phyloP scores from a whole-genome alignment of 2,888 invertebrate genomes.

The Clivina fossor region DNA sequence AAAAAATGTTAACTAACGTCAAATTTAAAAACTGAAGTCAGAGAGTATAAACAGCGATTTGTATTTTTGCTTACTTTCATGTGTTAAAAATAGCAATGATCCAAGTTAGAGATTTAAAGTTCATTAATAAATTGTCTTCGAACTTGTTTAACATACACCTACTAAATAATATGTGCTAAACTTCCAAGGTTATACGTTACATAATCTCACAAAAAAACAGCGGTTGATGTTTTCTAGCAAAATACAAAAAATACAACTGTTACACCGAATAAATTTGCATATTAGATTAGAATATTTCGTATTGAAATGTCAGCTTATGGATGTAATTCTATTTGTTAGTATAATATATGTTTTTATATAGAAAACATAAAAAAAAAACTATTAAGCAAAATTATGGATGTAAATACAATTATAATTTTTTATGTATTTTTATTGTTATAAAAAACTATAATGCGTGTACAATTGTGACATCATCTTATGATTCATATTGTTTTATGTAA shows the following conservation, averaged over 20 bases:
- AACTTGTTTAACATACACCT: conserved; percentile 15
- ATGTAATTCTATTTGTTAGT: background rate
- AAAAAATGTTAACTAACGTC: no score
- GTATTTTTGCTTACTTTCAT: conserved; percentile 9
- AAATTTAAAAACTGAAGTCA: no score
- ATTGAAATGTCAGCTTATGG: background rate
- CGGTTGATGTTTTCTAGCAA: no score
- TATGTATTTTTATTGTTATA: no score
- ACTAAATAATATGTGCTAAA: conserved; percentile 5
- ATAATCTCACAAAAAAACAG: background rate
- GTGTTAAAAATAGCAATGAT: conserved; percentile 13
- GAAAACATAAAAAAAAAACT: no score
- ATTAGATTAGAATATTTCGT: background rate
- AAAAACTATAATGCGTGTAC: no score
- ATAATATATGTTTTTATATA: no score
- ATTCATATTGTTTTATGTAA: no score
- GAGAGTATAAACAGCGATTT: no score
- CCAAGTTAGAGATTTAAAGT: background rate
- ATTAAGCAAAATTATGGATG: no score
- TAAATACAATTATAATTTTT: no score
- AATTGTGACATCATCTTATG: no score
- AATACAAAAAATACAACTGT: background rate
- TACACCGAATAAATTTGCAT: background rate
- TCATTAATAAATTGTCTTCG: conserved; percentile 13
- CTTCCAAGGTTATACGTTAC: conserved; percentile 5